A percentile compares a stretch with the other conserved stretches of the same genome.
These are phyloP conservation scores for Drosophila melanogaster DNA, from an alignment of 1,140 invertebrate genomes.

Conservation along the genomic window Release_6_plus_ISO1_MT NT_033777.3:21810501-21811000, in stretches of 20 bases:
- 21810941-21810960: constrained; percentile 48
- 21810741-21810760: not conserved
- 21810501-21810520: not conserved
- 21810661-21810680: not conserved
- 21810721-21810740: not conserved
- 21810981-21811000: constrained; percentile 67
- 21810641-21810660: not conserved
- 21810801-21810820: not conserved
- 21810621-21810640: too few species aligned
- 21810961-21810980: constrained; percentile 75
- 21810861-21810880: constrained; percentile 29
- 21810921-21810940: constrained; percentile 12
- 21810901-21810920: constrained; percentile 77
- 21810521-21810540: not conserved
- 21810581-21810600: not conserved
- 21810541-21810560: not conserved
- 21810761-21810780: not conserved
- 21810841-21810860: constrained; percentile 7
- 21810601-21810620: not conserved
- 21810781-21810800: not conserved
- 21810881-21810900: constrained; percentile 54
- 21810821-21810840: not conserved
- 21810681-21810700: constrained; percentile 2
- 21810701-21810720: not conserved
- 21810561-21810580: constrained; percentile 18